Evolutionary conservation across 2,888 invertebrate genomes (phyloP).

Genomic region (Minunthozetes semirufus): DNA sequence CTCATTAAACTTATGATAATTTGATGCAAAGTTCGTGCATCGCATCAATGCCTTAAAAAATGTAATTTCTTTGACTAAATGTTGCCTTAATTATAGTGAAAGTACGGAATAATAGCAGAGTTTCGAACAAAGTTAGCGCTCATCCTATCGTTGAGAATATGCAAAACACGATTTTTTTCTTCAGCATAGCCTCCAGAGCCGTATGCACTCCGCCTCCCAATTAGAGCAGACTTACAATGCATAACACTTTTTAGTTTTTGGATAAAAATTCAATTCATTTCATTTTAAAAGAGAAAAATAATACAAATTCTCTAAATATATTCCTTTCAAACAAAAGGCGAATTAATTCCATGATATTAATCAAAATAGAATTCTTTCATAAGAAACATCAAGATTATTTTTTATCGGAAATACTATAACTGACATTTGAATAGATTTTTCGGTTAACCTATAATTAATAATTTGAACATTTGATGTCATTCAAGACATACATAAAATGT

Average conservation of each 20-base stretch:
- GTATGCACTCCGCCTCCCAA: background rate
- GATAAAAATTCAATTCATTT: no score
- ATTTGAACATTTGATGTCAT: background rate
- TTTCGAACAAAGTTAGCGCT: background rate
- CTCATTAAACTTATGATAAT: background rate
- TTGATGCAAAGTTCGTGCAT: conserved; percentile 5
- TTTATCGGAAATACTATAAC: no score
- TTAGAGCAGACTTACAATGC: background rate
- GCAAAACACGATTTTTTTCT: background rate
- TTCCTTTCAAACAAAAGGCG: no score
- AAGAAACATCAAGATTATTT: no score
- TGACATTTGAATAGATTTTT: no score
- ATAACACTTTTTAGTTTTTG: background rate
- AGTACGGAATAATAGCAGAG: background rate
- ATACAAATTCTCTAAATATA: no score
- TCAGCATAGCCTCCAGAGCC: background rate
- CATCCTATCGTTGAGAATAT: background rate
- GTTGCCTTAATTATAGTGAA: conserved; percentile 6
- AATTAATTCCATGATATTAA: no score
- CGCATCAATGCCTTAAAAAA: conserved; percentile 11
- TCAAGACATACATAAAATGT: background rate
- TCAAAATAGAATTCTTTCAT: no score
- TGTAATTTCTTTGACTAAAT: background rate
- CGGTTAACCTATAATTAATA: no score
- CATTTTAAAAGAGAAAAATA: no score